Percentiles rank a stretch among this genome's conserved stretches.
Evolutionary conservation across 2,113 vertebrate genomes (phyloP).

Genomic region (Pedetes capensis): DNA sequence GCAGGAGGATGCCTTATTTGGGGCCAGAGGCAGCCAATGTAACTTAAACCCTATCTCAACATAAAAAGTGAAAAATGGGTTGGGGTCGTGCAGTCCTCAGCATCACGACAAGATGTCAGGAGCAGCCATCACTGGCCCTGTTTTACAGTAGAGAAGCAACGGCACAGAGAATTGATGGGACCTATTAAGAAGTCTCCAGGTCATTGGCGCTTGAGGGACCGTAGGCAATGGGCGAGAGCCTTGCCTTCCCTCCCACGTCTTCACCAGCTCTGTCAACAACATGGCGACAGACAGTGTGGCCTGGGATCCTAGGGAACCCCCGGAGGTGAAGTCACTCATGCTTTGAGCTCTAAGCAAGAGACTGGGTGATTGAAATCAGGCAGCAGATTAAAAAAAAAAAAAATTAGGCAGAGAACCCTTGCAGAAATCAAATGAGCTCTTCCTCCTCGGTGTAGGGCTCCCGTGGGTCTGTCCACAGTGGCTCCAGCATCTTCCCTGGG

Average conservation of each 20-base stretch:
- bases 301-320: no score
- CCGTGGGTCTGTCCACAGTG: not conserved
- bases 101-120: not conserved
- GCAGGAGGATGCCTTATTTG: no score
- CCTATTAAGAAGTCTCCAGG: not conserved
- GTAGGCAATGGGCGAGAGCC: not conserved
- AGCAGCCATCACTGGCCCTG: not conserved
- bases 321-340: not conserved
- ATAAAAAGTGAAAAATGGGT: no score
- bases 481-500: not conserved
- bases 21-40: no score
- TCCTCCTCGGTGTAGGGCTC: not conserved
- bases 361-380: not conserved
- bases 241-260: not conserved
- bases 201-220: no score
- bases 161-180: not conserved
- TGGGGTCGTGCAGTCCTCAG: not conserved
- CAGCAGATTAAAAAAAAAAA: not conserved
- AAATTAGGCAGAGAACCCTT: not conserved
- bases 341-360: not conserved
- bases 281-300: accelerated
- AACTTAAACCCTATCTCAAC: no score
- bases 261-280: not conserved
- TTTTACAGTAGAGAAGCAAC: not conserved
- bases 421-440: not conserved